These are phyloP conservation scores for Ficedula albicollis DNA, from an alignment of 2,797 vertebrate species.

Conservation along the genomic window DNA sequence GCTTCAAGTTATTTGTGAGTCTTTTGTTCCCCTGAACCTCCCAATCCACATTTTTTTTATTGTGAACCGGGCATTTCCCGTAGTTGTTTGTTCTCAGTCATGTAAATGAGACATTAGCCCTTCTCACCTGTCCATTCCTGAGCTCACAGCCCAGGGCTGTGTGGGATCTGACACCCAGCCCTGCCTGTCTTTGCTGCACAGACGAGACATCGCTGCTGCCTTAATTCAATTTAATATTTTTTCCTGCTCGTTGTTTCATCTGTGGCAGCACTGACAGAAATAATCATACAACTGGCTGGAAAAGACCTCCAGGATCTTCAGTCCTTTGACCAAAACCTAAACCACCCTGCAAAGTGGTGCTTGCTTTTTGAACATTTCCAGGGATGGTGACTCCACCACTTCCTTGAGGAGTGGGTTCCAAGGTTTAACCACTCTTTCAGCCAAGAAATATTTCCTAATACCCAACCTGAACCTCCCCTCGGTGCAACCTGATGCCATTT, in stretches of 20 bases:
- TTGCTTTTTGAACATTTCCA: neutral
- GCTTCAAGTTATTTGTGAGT: neutral
- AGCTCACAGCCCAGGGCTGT: neutral
- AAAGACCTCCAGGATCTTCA: neutral
- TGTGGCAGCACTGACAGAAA: neutral
- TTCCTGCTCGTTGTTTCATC: neutral
- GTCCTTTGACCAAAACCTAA: neutral
- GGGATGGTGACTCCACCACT: neutral
- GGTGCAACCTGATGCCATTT: neutral
- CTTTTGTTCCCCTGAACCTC: neutral
- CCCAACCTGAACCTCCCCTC: neutral
- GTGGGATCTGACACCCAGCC: neutral
- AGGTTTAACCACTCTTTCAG: neutral
- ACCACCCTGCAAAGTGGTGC: neutral
- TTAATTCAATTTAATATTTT: neutral
- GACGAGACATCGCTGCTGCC: neutral
- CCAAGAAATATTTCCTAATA: neutral
- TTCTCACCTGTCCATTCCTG: neutral
- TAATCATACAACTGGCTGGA: neutral
- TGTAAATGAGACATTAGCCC: conserved; percentile 43
- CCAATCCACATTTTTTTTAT: conserved; percentile 24
- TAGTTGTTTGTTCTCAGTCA: conserved; percentile 53
- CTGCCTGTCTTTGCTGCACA: neutral
- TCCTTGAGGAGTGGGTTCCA: neutral
- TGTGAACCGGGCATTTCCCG: conserved; percentile 43